Base-by-base conservation (phyloP, 1,140 invertebrate species). In the Megalopta genalis region DNA sequence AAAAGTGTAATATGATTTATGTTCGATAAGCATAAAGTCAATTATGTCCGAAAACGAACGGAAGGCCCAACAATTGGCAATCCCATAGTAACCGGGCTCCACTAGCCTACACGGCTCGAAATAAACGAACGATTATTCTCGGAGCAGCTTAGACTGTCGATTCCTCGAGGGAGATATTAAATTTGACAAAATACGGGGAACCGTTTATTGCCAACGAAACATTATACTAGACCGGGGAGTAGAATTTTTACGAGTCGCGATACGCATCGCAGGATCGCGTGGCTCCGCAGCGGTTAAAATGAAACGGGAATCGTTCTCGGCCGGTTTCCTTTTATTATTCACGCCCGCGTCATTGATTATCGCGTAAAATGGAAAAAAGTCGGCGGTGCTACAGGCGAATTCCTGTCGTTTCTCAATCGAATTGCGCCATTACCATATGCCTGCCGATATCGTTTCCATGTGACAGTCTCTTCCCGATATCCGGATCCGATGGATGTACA, bases 331-430 rank as follows among this genome's bases (percentile, higher is more conserved):
- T n/a, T 25, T 59, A 25, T 59, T 25, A 59, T 59, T 59, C 57
- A 10, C 57, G 57, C 1, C 23, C 14, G 49, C 49, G 54, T 80
- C 49, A 64, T 80, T 66, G 49, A 83, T 84, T 75, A 75, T 70
- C 14, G 37, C 57, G 37, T 14, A 52, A 27, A 74, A 10, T 32
- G 1, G 16, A 14, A 52, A n/a, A 83, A 76, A 54, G 78, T 78
- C 64, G 54, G 65, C 32, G 14, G 18, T 27, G 67, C 37, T 84
- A 68, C 75, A 82, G 54, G 32, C 25, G 49, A 52, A 80, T 65
- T 75, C 57, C 54, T 37, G 27, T 75, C 82, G 80, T 82, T 71
- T 84, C 27, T 84, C 82, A 76, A 77, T 64, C 42, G 52, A 80
- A 84, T 57, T 23, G 49, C 59, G 32, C 76, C 63, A 76, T 84